A percentile compares a stretch with the other conserved stretches of the same genome.
These are phyloP conservation scores for Sitobion miscanthi DNA, from an alignment of 1,140 invertebrate species.

Conservation along the genomic window DNA sequence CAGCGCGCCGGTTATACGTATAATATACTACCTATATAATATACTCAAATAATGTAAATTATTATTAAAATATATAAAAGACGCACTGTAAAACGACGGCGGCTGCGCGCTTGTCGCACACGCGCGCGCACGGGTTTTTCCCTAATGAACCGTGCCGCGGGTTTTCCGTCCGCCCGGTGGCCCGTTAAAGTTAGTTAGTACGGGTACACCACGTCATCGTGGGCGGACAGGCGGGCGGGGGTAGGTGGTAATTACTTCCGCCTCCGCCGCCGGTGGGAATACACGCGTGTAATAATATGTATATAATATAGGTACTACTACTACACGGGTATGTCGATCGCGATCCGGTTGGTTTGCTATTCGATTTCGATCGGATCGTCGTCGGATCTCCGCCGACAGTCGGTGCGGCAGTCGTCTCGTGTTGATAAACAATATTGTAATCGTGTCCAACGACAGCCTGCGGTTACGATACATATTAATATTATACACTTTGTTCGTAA, in stretches of 20 bases:
- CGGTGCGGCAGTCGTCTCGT: background rate
- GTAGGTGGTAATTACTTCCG: conserved; percentile 26
- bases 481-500: no score
- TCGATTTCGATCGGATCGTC: conserved; percentile 27
- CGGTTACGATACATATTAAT: no score
- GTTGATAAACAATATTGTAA: background rate
- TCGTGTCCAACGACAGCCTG: background rate
- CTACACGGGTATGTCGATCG: background rate
- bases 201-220: background rate
- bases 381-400: conserved; percentile 11
- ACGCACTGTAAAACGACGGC: background rate
- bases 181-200: conserved; percentile 38
- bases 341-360: conserved; percentile 26
- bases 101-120: conserved; percentile 28
- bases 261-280: background rate
- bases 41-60: background rate
- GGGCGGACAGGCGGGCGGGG: no score
- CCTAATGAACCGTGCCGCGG: conserved; percentile 47
- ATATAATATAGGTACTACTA: background rate
- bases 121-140: conserved; percentile 46
- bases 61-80: background rate
- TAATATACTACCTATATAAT: no score
- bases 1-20: background rate
- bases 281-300: background rate
- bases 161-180: conserved; percentile 34